phyloP scores from a whole-genome alignment of 1,140 invertebrate species.

The Aphelinus atriplicis region DNA sequence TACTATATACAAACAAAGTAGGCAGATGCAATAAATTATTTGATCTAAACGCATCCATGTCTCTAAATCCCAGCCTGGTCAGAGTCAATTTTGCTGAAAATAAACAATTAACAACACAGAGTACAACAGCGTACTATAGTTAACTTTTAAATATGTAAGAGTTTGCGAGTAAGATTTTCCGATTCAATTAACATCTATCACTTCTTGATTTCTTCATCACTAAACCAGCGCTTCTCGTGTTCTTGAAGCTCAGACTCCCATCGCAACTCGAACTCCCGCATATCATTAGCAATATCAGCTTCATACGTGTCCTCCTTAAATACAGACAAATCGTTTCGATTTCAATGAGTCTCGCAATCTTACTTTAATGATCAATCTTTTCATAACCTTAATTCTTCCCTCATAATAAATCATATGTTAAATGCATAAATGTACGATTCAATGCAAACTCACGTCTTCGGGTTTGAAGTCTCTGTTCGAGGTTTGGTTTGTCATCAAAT shows the following conservation, averaged over 20 bases:
- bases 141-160: conserved; percentile 32
- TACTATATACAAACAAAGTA: conserved; percentile 39
- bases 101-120: conserved; percentile 28
- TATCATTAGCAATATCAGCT: conserved; percentile 74
- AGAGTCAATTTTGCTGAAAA: conserved; percentile 34
- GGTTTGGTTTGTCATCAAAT: conserved; percentile 54
- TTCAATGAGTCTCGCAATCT: not conserved
- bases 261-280: conserved; percentile 73
- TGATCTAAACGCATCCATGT: conserved; percentile 23
- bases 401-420: too few species aligned
- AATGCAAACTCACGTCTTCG: conserved; percentile 53
- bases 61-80: conserved; percentile 17
- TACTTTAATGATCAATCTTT: too few species aligned
- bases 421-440: too few species aligned
- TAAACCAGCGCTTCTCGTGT: conserved; percentile 74
- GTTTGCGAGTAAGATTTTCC: conserved; percentile 8
- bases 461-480: conserved; percentile 57
- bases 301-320: conserved; percentile 73
- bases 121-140: conserved; percentile 34
- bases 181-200: conserved; percentile 43
- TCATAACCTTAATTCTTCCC: too few species aligned
- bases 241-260: conserved; percentile 75
- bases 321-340: not conserved
- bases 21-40: conserved; percentile 14
- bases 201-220: conserved; percentile 69